Conservation (phyloP, 1,140 invertebrate genomes). For the Drosophila saltans region DNA sequence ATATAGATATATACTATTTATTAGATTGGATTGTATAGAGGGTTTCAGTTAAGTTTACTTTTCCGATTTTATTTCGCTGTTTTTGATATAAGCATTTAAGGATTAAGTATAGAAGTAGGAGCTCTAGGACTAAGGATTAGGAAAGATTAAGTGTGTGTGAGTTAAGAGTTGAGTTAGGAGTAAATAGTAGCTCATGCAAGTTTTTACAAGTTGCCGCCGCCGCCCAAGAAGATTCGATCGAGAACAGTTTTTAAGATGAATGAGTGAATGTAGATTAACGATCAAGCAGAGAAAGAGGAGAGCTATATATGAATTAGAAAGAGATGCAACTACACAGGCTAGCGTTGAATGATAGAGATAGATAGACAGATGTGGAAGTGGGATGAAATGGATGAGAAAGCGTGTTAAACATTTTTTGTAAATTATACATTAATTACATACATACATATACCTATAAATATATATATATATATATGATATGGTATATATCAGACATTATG, state of each 20-base stretch:
- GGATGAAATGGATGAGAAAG: neutral
- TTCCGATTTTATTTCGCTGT: constrained; percentile 14
- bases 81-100: constrained; percentile 33
- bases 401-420: constrained; percentile 37
- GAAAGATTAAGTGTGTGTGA: neutral
- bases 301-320: constrained; percentile 21
- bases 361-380: neutral
- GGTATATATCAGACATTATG: constrained; percentile 24
- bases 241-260: constrained; percentile 7
- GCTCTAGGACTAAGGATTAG: neutral
- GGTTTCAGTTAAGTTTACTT: constrained; percentile 1
- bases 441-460: constrained; percentile 14
- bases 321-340: constrained; percentile 11
- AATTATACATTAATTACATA: constrained; percentile 45
- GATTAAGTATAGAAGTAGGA: constrained; percentile 4
- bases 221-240: constrained; percentile 39
- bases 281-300: constrained; percentile 19
- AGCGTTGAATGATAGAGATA: neutral
- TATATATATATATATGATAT: constrained; percentile 30
- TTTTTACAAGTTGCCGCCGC: constrained; percentile 58
- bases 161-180: constrained; percentile 18
- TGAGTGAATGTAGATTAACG: neutral
- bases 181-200: constrained; percentile 7
- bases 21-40: constrained; percentile 14
- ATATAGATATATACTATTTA: constrained; percentile 14